Evolutionary conservation across 1,140 invertebrate species (phyloP).

Genomic region (Olivierus martensii): DNA sequence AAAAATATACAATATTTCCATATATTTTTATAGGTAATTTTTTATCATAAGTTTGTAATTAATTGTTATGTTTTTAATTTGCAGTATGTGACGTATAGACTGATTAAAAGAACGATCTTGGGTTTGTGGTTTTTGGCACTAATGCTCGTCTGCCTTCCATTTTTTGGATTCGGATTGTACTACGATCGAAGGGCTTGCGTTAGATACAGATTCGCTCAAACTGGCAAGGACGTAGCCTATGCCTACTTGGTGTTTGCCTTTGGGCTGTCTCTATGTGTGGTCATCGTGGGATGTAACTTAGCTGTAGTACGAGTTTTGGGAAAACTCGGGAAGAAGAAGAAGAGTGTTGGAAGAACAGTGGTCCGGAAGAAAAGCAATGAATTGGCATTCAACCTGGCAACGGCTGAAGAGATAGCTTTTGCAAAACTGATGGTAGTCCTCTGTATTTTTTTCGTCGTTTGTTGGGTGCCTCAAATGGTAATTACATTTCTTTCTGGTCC

Average conservation of each 20-base stretch:
- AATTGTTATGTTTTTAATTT: too few relatives aligned
- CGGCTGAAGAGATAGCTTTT: conserved; percentile 61
- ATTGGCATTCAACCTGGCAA: conserved; percentile 13
- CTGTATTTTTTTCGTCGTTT: conserved; percentile 63
- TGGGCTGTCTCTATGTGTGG: conserved; percentile 51
- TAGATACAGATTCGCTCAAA: conserved; percentile 52
- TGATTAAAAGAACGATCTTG: conserved; percentile 53
- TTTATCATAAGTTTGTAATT: too few relatives aligned
- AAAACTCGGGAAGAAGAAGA: conserved; percentile 24
- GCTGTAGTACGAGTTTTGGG: conserved; percentile 59
- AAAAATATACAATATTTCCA: too few relatives aligned
- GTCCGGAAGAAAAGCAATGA: conserved; percentile 5
- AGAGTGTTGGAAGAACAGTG: conserved; percentile 33
- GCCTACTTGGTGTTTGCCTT: conserved; percentile 61
- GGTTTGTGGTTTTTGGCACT: conserved; percentile 50
- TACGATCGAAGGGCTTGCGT: conserved; percentile 41
- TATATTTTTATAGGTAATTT: too few relatives aligned
- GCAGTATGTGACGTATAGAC: conserved; percentile 62
- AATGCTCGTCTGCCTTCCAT: conserved; percentile 53
- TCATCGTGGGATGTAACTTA: conserved; percentile 65
- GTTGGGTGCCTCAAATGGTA: conserved; percentile 78
- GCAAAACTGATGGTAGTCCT: conserved; percentile 65
- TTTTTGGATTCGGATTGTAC: conserved; percentile 64
- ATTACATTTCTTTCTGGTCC: conserved; percentile 14
- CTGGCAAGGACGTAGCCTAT: conserved; percentile 49